Conservation (phyloP, 2,797 vertebrate genomes). For the Rhabdomys pumilio region DNA sequence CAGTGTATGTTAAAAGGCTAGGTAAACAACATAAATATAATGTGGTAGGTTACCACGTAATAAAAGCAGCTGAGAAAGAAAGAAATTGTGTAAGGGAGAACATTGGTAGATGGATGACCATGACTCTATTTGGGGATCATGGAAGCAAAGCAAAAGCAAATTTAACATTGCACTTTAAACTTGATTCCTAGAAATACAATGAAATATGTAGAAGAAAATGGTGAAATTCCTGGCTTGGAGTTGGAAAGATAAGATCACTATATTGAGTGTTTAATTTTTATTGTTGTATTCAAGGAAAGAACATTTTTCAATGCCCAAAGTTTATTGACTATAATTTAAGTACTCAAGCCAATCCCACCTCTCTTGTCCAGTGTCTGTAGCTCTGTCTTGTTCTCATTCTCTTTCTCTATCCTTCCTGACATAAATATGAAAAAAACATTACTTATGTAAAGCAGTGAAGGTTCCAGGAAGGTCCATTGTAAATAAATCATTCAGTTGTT, state of each 20-base stretch:
- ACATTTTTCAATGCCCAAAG: background rate
- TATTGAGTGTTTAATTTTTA: background rate
- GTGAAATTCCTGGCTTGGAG: background rate
- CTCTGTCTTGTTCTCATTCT: background rate
- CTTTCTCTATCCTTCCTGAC: background rate
- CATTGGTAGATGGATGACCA: rapidly evolving
- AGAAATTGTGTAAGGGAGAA: rapidly evolving
- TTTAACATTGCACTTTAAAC: background rate
- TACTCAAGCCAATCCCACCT: background rate
- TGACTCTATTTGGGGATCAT: background rate
- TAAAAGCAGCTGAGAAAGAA: background rate
- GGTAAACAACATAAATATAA: background rate
- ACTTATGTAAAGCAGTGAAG: background rate
- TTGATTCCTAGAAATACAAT: background rate
- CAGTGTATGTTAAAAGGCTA: background rate
- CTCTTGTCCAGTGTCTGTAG: background rate
- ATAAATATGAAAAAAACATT: background rate
- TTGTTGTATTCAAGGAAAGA: background rate
- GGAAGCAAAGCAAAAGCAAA: background rate
- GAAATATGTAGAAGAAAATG: background rate
- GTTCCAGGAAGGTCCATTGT: background rate
- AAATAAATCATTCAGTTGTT: constrained; percentile 21
- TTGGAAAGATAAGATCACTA: background rate
- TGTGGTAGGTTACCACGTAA: background rate
- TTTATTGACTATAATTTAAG: background rate